Evolutionary conservation across 2,888 invertebrate genomes (phyloP), one percentile per base, ranked within the genome.

Genomic region (Dynastes hyllus): DNA sequence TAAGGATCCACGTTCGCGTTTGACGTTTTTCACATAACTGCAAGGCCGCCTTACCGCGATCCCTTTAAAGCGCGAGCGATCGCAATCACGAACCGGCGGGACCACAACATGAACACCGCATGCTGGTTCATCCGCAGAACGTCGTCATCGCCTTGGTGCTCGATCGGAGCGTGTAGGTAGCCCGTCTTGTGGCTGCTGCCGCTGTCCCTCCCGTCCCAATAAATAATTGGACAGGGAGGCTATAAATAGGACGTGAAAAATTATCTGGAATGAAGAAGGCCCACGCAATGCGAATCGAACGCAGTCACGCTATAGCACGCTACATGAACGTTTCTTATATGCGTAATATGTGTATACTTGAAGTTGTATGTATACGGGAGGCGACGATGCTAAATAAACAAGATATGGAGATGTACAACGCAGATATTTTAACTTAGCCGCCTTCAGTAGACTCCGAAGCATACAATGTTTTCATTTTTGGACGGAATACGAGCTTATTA

Each of bases 201-300:
- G 45, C 45, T 11, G 45, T 11, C 11, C 4, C 45, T 11, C 5
- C 9, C 29, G 73, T n/a, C n/a, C n/a, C n/a, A n/a, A 73, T 58
- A 58, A 73, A 73, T 73, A 73, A 73, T 73, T 73, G 73, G 58
- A 73, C 58, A 22, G 45, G 58, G n/a, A 11, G 40, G 73, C 40
- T 73, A 73, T 73, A 73, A 73, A 73, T 73, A 73, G 73, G 73
- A 73, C 40, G 61, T 73, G 73, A 73, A 73, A 73, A 73, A 73
- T 73, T 73, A 73, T 73, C 73, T 22, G 73, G 55, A 58, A 73
- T 40, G 58, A 37, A 73, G 58, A 29, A 27, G 16, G 45, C 73
- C 73, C 73, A 73, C 73, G 73, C 73, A 58, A 73, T 37, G 40
- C 73, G 70, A 70, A 70, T 53, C 53, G 27, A 37, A 73, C 58